A percentile compares a stretch with the other conserved stretches of the same genome.
These are phyloP conservation scores for Aphaenogaster floridana DNA, from an alignment of 1,140 invertebrate species.

Conservation along the genomic window DNA sequence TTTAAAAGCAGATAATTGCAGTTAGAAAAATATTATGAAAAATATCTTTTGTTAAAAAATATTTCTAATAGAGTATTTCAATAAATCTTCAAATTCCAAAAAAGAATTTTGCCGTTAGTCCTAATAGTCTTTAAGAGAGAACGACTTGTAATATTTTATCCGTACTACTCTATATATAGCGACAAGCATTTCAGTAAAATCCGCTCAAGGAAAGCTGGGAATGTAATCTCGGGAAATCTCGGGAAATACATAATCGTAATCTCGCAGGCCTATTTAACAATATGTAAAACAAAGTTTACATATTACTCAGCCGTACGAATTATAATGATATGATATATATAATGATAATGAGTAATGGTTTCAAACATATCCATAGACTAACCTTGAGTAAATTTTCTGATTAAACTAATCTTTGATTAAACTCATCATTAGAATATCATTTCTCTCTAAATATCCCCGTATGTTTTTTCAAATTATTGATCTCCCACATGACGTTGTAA, in stretches of 20 bases:
- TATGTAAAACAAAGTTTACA: conserved; percentile 1
- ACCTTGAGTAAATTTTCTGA: background rate
- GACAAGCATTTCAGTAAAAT: conserved; percentile 37
- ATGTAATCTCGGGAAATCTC: conserved; percentile 37
- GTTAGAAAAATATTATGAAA: background rate
- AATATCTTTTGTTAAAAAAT: background rate
- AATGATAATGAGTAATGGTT: background rate
- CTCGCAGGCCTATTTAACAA: conserved; percentile 8
- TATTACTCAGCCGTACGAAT: no score
- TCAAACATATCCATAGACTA: background rate
- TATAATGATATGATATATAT: background rate
- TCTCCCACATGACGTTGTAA: background rate
- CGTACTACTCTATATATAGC: background rate
- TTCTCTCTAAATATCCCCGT: background rate
- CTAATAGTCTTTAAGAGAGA: background rate
- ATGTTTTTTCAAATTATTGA: background rate
- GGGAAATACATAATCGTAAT: conserved; percentile 13
- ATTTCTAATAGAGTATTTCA: background rate
- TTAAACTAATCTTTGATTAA: background rate
- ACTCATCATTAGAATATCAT: background rate
- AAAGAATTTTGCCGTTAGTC: conserved; percentile 5
- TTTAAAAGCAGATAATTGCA: background rate
- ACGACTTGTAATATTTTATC: conserved; percentile 7
- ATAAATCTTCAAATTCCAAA: background rate
- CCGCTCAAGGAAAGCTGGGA: conserved; percentile 2